Percentiles rank a stretch among this genome's conserved stretches.
phyloP scores from a whole-genome alignment of 2,113 vertebrate genomes.

The Callithrix jacchus region DNA sequence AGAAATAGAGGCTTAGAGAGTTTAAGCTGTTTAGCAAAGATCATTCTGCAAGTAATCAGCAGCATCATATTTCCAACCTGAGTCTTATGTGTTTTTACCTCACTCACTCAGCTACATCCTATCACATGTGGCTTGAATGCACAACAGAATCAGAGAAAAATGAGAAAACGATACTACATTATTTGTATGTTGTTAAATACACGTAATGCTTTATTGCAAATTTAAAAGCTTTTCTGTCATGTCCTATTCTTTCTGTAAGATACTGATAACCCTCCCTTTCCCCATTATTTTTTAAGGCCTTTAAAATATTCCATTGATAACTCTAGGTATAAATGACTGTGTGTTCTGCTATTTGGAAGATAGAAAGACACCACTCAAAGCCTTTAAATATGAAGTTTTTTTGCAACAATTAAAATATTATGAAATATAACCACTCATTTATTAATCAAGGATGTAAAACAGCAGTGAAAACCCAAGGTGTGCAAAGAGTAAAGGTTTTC shows the following conservation, averaged over 20 bases:
- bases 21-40: not conserved
- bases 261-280: not conserved
- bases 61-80: not conserved
- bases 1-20: not conserved
- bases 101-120: not conserved
- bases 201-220: not conserved
- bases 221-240: not conserved
- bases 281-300: not conserved
- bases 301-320: not conserved
- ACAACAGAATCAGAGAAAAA: not conserved
- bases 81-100: not conserved
- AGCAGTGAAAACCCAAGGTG: not conserved
- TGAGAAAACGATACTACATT: not conserved
- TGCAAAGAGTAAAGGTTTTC: not conserved
- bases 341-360: not conserved
- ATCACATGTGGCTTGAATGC: not conserved
- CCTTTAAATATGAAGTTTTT: not conserved
- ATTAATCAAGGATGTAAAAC: not conserved
- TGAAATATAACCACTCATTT: not conserved
- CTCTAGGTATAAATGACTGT: not conserved
- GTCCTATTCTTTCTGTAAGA: not conserved
- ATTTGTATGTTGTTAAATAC: not conserved
- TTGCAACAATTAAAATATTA: not conserved
- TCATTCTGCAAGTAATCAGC: not conserved
- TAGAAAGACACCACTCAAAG: not conserved